Evolutionary conservation across 2,797 vertebrate species (phyloP), one percentile per base, ranked within the genome.

Genomic region (Morelia viridis): DNA sequence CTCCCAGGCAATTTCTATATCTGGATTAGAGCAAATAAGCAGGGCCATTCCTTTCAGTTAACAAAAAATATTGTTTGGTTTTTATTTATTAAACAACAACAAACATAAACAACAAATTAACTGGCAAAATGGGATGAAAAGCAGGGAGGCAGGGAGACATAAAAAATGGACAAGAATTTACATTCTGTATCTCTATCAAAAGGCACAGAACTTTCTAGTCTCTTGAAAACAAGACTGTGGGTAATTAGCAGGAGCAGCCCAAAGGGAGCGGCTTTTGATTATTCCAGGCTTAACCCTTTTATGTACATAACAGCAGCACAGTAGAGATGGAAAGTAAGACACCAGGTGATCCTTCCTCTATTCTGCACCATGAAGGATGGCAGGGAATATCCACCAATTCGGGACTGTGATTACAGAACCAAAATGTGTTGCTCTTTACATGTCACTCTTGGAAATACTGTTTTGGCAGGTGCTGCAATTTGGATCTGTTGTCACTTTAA

Each of bases 361-460:
- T 80, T 80, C 19, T 80, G 19, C 71, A 46, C 46, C 35, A 80
- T 80, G 10, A 46, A 46, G 35, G 41, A 24, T 80, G 19, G 19
- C 71, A 80, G 35, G 35, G 71, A 46, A 46, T 46, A 46, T 80
- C 35, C 24, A 19, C 46, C 35, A 80, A 46, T 62, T 57, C 56
- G 46, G 53, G n/a, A 57, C n/a, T 11, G 41, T 8, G 91, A 62
- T 92, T 64, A 93, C 80, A 89, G 87, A 46, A 12, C 60, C 65
- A 50, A 80, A 64, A 56, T 50, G 65, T 24, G 7, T 13, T 19
- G 61, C 22, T 9, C 3, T 13, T 62, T 26, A 5, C 13, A 13
- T 22, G 60, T 86, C 80, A 60, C 24, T 24, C 61, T 93, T 71
- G 53, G 87, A 88, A 53, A 1, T 35, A 93, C 68, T 60, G 62